Percentiles rank a stretch among this genome's conserved stretches.
Conservation (phyloP, 30 jellyfish, hydroid and myxozoan species). For the Cassiopea andromeda region DNA sequence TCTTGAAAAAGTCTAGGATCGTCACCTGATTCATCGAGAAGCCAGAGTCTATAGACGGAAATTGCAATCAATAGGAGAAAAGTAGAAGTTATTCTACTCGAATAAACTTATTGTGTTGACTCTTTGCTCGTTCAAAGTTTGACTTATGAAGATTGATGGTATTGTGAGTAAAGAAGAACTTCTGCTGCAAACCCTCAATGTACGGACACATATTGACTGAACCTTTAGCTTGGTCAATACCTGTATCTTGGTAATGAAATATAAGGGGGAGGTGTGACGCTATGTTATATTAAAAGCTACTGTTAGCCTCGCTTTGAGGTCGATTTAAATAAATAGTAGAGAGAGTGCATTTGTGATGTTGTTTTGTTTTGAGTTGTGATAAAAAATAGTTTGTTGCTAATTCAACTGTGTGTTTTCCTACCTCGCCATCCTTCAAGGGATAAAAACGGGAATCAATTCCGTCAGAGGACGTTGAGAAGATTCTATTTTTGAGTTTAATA, state of each 20-base stretch:
- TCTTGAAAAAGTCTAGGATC: constrained; percentile 17
- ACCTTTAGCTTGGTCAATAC: constrained; percentile 3
- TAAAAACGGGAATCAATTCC: background rate
- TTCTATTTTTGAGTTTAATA: no score
- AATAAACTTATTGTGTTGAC: background rate
- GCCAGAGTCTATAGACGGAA: background rate
- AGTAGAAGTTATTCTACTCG: background rate
- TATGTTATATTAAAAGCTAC: background rate
- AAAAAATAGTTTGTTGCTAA: background rate
- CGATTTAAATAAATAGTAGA: background rate
- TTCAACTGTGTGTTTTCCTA: background rate
- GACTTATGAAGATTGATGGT: background rate
- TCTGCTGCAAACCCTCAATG: background rate
- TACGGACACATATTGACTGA: background rate
- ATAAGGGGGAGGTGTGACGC: constrained; percentile 23
- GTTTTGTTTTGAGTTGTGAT: background rate
- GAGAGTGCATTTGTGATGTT: background rate
- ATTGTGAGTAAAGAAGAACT: background rate
- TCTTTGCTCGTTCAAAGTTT: constrained; percentile 22
- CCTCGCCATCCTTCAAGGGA: background rate
- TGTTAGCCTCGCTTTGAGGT: constrained; percentile 3
- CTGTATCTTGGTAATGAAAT: background rate
- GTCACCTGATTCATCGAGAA: constrained; percentile 3
- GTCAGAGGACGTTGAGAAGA: background rate
- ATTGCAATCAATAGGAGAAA: background rate